Evolutionary conservation across 2,888 invertebrate species (phyloP).

Genomic region (Celastrina argiolus): DNA sequence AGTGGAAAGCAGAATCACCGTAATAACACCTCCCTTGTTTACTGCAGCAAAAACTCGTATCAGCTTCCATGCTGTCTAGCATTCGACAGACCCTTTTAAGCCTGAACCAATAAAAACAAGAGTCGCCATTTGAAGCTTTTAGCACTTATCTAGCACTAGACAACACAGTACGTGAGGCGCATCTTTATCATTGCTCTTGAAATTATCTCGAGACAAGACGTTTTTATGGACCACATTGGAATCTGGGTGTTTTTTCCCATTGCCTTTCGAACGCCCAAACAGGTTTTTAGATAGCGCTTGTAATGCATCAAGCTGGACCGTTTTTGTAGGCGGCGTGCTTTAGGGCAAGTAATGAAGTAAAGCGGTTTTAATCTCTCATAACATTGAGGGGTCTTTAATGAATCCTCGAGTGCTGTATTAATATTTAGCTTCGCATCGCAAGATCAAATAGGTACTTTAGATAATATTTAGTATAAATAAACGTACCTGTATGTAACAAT

Average conservation of each 20-base stretch:
- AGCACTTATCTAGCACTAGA: conserved; percentile 20
- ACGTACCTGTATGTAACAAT: no score
- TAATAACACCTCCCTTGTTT: neutral
- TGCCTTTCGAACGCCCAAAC: conserved; percentile 69
- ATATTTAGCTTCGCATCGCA: neutral
- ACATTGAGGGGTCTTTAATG: conserved; percentile 1
- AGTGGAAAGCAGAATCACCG: neutral
- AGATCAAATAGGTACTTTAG: neutral
- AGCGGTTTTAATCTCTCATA: conserved; percentile 8
- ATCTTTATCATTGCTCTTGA: conserved; percentile 56
- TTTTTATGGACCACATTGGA: conserved; percentile 75
- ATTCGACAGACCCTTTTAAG: neutral
- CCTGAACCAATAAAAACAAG: neutral
- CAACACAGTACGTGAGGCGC: conserved; percentile 46
- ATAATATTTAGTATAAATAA: neutral
- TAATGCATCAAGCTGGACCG: conserved; percentile 72
- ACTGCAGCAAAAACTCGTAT: neutral
- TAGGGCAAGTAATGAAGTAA: conserved; percentile 61
- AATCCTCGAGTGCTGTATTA: neutral
- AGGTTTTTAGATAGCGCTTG: conserved; percentile 76
- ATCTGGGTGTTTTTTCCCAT: conserved; percentile 73
- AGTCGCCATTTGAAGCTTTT: conserved; percentile 17
- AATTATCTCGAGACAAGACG: conserved; percentile 70
- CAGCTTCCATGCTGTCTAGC: conserved; percentile 3
- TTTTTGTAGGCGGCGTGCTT: conserved; percentile 72